Evolutionary conservation across 2,113 vertebrate genomes (phyloP), one percentile per base, ranked within the genome.

Genomic region (Nothocercus julius): DNA sequence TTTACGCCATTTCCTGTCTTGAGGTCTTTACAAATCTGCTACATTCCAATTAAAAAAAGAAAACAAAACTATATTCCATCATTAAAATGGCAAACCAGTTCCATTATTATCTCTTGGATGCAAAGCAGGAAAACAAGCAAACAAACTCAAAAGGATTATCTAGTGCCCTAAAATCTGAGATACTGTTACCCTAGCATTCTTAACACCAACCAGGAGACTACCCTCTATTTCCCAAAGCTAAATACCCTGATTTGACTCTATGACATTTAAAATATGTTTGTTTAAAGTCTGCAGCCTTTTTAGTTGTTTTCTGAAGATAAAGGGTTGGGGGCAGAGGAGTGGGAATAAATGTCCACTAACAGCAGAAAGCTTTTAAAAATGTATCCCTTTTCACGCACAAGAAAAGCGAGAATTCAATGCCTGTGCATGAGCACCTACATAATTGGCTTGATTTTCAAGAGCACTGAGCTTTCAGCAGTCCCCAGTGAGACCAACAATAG

Each of bases 401-500:
- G 85, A 62, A 90, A 89, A 95, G 74, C 36, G 40, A 94, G 70
- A 58, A 53, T 90, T 89, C 90, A 76, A 86, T 92, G 92, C 70
- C 77, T 2, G 3, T 76, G 67, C 88, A 85, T 86, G 93, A 93
- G 83, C 85, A 95, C 92, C 92, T 79, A 85, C 83, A 92, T 93
- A 96, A 96, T 54, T 95, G 92, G 62, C 74, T 91, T 84, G 63
- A 82, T 93, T 96, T 95, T 90, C 81, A 90, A 93, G 49, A 92
- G 88, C 45, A 53, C 53, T 82, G 90, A 96, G 90, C 54, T 89
- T 89, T 78, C 93, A 95, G 92, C 8, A 11, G 90, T 95, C 95
- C 93, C 95, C 77, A 89, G 70, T 30, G 95, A 94, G 70, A 87
- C 70, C 83, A 87, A 82, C 90, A 96, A 94, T 44, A 88, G 94